Conservation (phyloP, 2,113 vertebrate species). For the Limanda limanda region DNA sequence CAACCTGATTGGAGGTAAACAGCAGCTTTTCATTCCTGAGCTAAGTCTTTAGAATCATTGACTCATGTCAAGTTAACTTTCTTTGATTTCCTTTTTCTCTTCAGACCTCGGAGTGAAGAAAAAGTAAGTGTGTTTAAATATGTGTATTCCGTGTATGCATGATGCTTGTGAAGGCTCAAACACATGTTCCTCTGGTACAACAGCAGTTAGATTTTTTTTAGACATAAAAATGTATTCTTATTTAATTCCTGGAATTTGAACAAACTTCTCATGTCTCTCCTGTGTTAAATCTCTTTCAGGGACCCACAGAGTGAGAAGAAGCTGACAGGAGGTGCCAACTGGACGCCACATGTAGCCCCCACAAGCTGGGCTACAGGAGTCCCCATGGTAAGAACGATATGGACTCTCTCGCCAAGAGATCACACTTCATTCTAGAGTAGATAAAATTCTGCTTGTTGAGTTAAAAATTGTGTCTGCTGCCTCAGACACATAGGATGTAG, state of each 20-base stretch:
- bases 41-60: background rate
- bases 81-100: slow-evolving; percentile 43
- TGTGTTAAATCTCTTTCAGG: slow-evolving; percentile 57
- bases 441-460: background rate
- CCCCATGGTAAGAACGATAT: slow-evolving; percentile 84
- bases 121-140: slow-evolving; percentile 88
- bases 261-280: background rate
- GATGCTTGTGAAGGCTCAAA: background rate
- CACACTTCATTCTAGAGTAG: background rate
- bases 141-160: slow-evolving; percentile 9
- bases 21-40: background rate
- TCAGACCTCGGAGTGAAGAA: slow-evolving; percentile 96
- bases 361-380: slow-evolving; percentile 90
- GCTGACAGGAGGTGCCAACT: slow-evolving; percentile 96
- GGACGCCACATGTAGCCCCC: slow-evolving; percentile 95
- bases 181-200: no score
- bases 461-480: background rate
- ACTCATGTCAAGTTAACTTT: background rate
- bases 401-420: background rate
- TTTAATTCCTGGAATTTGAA: background rate
- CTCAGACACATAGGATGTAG: background rate
- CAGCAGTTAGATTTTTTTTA: background rate
- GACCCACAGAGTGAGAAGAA: slow-evolving; percentile 94
- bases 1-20: slow-evolving; percentile 96
- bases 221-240: no score